Percentiles rank a stretch among this genome's conserved stretches.
These are phyloP conservation scores for Staurois parvus DNA, from an alignment of 2,797 vertebrate species.

Conservation along the genomic window DNA sequence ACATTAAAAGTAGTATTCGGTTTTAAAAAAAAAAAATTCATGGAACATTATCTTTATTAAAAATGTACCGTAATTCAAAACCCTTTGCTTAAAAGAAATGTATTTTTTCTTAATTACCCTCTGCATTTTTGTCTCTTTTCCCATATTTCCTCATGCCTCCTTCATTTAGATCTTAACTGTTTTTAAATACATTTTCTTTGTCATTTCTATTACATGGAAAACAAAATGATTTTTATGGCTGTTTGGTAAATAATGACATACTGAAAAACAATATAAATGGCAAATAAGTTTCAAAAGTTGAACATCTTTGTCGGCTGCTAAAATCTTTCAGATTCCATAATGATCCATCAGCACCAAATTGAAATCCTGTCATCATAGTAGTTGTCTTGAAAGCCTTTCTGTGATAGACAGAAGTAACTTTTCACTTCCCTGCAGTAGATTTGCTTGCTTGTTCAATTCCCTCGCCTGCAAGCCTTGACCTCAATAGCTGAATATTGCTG, in stretches of 20 bases:
- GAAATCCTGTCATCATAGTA: slow-evolving; percentile 67
- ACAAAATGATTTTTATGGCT: not conserved
- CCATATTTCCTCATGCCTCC: not conserved
- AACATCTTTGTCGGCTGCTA: slow-evolving; percentile 57
- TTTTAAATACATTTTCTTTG: slow-evolving; percentile 4
- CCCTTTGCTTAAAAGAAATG: not conserved
- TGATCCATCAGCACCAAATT: slow-evolving; percentile 65
- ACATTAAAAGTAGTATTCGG: too few relatives aligned
- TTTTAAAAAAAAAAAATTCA: too few relatives aligned
- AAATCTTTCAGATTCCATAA: slow-evolving; percentile 63
- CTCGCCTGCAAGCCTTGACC: slow-evolving; percentile 68
- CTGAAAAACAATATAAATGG: slow-evolving; percentile 11
- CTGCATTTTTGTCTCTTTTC: not conserved
- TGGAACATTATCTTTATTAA: too few relatives aligned
- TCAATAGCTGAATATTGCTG: slow-evolving; percentile 66
- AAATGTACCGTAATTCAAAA: not conserved
- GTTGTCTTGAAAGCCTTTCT: slow-evolving; percentile 69
- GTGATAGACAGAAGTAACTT: slow-evolving; percentile 68
- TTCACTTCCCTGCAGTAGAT: slow-evolving; percentile 68
- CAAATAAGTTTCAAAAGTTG: slow-evolving; percentile 23
- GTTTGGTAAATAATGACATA: slow-evolving; percentile 19
- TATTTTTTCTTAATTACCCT: not conserved
- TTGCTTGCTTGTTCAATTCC: slow-evolving; percentile 68
- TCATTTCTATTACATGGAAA: slow-evolving; percentile 6
- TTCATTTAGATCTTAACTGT: not conserved